Percentiles rank a stretch among this genome's conserved stretches.
Evolutionary conservation across 2,888 invertebrate species (phyloP).

Genomic region (Drosophila putrida): DNA sequence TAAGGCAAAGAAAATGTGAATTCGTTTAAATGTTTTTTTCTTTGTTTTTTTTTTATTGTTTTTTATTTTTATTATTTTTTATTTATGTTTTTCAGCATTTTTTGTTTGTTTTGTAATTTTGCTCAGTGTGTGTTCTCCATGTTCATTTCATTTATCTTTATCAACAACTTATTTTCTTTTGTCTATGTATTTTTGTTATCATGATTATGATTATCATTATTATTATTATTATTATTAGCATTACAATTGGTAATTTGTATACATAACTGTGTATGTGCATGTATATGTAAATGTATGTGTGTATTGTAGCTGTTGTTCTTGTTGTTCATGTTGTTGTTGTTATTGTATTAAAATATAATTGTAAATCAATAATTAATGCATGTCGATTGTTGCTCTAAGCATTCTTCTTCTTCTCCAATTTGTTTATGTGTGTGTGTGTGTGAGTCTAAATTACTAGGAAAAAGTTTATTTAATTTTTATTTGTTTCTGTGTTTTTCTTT

Average conservation of each 20-base stretch:
- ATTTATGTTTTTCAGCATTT: slow-evolving; percentile 70
- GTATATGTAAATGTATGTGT: slow-evolving; percentile 32
- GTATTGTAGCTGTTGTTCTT: slow-evolving; percentile 15
- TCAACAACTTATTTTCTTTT: slow-evolving; percentile 50
- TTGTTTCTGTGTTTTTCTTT: slow-evolving; percentile 25
- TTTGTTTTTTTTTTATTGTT: slow-evolving; percentile 57
- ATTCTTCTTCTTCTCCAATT: slow-evolving; percentile 12
- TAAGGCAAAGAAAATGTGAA: slow-evolving; percentile 47
- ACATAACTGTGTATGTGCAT: slow-evolving; percentile 40
- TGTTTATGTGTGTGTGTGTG: slow-evolving; percentile 27
- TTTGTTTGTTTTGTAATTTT: slow-evolving; percentile 61
- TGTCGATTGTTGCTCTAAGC: slow-evolving; percentile 22
- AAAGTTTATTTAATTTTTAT: slow-evolving; percentile 48
- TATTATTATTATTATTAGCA: slow-evolving; percentile 41
- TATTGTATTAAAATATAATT: slow-evolving; percentile 37
- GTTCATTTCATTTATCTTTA: slow-evolving; percentile 33
- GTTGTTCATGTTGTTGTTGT: slow-evolving; percentile 17
- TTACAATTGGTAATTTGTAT: slow-evolving; percentile 48
- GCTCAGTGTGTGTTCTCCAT: slow-evolving; percentile 50
- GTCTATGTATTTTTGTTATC: slow-evolving; percentile 36
- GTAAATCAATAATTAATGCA: slow-evolving; percentile 31
- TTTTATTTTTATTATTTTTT: slow-evolving; percentile 62
- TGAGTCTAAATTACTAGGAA: slow-evolving; percentile 73
- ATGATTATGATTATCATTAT: neutral
- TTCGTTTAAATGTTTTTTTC: slow-evolving; percentile 48